A percentile compares a stretch with the other conserved stretches of the same genome.
These are phyloP conservation scores for Sitodiplosis mosellana DNA, from an alignment of 1,140 invertebrate species.

Conservation along the genomic window DNA sequence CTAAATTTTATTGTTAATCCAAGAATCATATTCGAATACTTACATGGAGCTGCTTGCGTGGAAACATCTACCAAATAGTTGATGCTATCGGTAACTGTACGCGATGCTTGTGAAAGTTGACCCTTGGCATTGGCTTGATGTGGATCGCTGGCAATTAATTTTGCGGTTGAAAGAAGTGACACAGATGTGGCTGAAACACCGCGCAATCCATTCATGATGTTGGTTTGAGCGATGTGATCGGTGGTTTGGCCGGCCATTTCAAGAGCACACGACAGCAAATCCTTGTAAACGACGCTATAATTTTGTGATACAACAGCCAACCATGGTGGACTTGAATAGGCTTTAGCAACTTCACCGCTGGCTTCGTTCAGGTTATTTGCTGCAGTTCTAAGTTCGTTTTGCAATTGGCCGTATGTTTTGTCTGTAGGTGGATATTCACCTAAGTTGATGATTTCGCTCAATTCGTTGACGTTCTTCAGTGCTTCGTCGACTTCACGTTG, in stretches of 20 bases:
- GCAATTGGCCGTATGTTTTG: slow-evolving; percentile 64
- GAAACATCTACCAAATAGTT: slow-evolving; percentile 75
- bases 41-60: slow-evolving; percentile 53
- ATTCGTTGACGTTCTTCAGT: slow-evolving; percentile 60
- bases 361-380: slow-evolving; percentile 68
- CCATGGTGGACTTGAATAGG: slow-evolving; percentile 41
- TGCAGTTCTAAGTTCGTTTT: slow-evolving; percentile 63
- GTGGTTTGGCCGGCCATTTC: slow-evolving; percentile 66
- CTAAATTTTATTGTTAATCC: too few relatives aligned
- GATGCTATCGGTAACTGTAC: slow-evolving; percentile 81
- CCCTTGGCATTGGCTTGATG: slow-evolving; percentile 80
- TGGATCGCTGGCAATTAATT: slow-evolving; percentile 75
- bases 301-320: slow-evolving; percentile 53
- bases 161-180: slow-evolving; percentile 70
- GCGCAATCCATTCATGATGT: slow-evolving; percentile 72
- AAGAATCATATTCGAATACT: too few relatives aligned
- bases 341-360: slow-evolving; percentile 57
- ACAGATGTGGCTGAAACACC: slow-evolving; percentile 76
- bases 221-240: slow-evolving; percentile 45
- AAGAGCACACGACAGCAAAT: slow-evolving; percentile 55
- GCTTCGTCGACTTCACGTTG: slow-evolving; percentile 79
- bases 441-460: slow-evolving; percentile 49
- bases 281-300: slow-evolving; percentile 62
- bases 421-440: slow-evolving; percentile 50
- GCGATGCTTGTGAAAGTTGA: slow-evolving; percentile 65